These are phyloP conservation scores for Theristicus caerulescens DNA, from an alignment of 2,113 vertebrate species.

Conservation along the genomic window DNA sequence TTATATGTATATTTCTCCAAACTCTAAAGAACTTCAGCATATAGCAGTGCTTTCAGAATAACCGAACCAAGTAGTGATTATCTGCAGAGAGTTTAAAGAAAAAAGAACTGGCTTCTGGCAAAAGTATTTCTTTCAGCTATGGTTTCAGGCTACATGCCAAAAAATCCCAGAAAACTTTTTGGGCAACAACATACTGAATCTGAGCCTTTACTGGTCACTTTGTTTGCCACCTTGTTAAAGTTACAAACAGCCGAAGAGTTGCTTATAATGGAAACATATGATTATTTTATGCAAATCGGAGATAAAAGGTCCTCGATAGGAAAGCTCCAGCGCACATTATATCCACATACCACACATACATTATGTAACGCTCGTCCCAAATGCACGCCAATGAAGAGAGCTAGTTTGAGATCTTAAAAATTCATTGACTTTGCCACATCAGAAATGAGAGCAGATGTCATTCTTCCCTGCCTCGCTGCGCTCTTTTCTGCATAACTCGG, in stretches of 20 bases:
- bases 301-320: background rate
- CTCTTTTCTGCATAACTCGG: background rate
- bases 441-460: background rate
- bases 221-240: background rate
- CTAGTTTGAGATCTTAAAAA: background rate
- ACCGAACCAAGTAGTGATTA: background rate
- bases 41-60: background rate
- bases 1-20: background rate
- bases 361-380: conserved; percentile 8
- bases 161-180: conserved; percentile 15
- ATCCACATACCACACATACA: background rate
- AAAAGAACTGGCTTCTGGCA: background rate
- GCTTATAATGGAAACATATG: background rate
- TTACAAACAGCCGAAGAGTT: background rate
- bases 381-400: background rate
- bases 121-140: background rate
- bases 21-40: background rate
- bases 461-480: background rate
- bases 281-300: background rate
- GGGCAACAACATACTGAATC: background rate
- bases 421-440: background rate
- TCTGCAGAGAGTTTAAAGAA: background rate
- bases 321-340: background rate
- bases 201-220: background rate
- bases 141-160: background rate